A percentile compares a stretch with the other conserved stretches of the same genome.
These are phyloP conservation scores for Pinctada fucata DNA, from an alignment of 2,888 invertebrate genomes.

Conservation along the genomic window DNA sequence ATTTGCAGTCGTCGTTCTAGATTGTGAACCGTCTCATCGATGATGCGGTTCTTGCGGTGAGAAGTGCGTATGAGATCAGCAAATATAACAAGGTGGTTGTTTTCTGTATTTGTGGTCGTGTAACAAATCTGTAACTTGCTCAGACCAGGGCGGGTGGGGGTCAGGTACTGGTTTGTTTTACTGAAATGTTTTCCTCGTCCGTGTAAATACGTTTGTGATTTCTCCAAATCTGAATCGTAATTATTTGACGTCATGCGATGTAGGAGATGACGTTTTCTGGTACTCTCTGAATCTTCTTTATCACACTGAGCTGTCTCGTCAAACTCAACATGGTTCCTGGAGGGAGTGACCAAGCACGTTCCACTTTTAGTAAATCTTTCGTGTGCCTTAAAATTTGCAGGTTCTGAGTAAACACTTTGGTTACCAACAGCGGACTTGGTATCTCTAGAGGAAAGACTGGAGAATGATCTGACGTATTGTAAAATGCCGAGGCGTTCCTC, in stretches of 20 bases:
- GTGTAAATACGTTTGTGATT: constrained; percentile 55
- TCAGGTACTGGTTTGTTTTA: constrained; percentile 53
- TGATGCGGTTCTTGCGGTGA: constrained; percentile 50
- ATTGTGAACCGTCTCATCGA: constrained; percentile 49
- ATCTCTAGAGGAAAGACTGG: constrained; percentile 17
- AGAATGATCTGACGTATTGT: constrained; percentile 24
- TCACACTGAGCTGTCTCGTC: background rate
- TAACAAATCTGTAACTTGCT: constrained; percentile 59
- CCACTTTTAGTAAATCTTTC: background rate
- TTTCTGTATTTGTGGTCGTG: constrained; percentile 60
- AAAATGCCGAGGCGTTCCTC: constrained; percentile 29
- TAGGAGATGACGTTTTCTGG: background rate
- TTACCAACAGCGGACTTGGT: background rate
- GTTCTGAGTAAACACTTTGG: background rate
- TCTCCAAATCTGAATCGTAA: constrained; percentile 60
- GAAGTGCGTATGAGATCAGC: constrained; percentile 58
- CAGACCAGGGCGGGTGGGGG: constrained; percentile 53
- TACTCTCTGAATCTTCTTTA: background rate
- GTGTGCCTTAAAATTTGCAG: background rate
- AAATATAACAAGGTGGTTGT: constrained; percentile 62
- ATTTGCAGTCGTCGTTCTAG: constrained; percentile 56
- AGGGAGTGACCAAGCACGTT: background rate
- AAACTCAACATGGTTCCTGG: background rate
- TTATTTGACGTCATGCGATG: constrained; percentile 2
- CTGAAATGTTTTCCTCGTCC: constrained; percentile 56